Percentiles rank a stretch among this genome's conserved stretches.
These are phyloP conservation scores for Notolabrus celidotus DNA, from an alignment of 2,797 vertebrate species.

Conservation along the genomic window DNA sequence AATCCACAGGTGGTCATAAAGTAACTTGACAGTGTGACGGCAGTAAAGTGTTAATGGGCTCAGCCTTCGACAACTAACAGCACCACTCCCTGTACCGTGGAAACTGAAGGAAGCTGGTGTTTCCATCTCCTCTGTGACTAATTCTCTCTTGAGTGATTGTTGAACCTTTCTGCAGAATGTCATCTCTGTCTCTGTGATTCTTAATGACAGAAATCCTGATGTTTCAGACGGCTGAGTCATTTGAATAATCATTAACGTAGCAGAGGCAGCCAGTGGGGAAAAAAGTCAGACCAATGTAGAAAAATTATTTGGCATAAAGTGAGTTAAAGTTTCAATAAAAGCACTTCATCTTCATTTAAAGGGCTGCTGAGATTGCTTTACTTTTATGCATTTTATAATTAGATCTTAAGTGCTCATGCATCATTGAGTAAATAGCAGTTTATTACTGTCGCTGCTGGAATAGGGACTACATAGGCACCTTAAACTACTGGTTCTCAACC, in stretches of 20 bases:
- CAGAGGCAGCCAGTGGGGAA: no score
- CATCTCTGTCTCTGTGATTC: background rate
- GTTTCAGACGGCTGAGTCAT: background rate
- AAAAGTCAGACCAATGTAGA: background rate
- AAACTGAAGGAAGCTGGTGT: constrained; percentile 2
- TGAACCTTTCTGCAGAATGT: constrained; percentile 2
- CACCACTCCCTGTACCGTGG: constrained; percentile 5
- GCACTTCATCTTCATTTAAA: background rate
- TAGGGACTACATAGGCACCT: background rate
- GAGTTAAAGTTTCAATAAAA: background rate
- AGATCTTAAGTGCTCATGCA: constrained; percentile 3
- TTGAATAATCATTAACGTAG: background rate
- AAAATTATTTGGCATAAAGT: no score
- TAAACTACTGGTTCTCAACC: background rate
- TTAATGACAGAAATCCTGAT: constrained; percentile 1
- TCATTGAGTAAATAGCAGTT: background rate
- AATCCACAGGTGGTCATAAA: constrained; percentile 60
- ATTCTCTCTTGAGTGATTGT: background rate
- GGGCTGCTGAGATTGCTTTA: background rate
- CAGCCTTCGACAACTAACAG: constrained; percentile 8
- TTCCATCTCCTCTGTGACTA: background rate
- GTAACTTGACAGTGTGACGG: constrained; percentile 26
- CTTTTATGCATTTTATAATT: background rate
- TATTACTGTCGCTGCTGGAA: background rate
- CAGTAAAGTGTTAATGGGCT: background rate